phyloP scores from a whole-genome alignment of 2,113 vertebrate genomes.

The Istiophorus platypterus region DNA sequence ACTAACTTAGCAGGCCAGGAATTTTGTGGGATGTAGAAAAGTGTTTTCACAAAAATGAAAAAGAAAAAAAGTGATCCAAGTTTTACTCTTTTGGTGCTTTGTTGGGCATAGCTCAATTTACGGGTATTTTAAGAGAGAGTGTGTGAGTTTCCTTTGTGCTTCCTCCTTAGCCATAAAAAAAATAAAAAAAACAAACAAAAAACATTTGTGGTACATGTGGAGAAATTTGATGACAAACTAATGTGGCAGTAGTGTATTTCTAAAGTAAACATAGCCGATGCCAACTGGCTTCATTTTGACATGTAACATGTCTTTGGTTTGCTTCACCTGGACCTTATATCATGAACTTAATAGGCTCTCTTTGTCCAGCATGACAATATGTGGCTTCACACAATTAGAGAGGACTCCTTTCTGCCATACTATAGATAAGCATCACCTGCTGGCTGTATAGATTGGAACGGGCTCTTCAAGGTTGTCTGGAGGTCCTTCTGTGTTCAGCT shows the following conservation, averaged over 20 bases:
- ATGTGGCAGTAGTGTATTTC: not conserved
- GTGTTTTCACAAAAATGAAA: slow-evolving; percentile 17
- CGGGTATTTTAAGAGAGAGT: slow-evolving; percentile 12
- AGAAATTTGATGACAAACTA: slow-evolving; percentile 25
- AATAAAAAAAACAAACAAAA: too few species aligned
- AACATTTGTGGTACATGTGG: not conserved
- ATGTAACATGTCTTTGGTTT: slow-evolving; percentile 44
- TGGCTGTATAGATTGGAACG: slow-evolving; percentile 80
- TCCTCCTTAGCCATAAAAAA: not conserved
- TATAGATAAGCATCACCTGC: slow-evolving; percentile 82
- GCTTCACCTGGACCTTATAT: slow-evolving; percentile 67
- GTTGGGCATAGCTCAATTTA: slow-evolving; percentile 17
- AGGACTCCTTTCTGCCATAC: slow-evolving; percentile 69
- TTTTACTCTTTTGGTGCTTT: slow-evolving; percentile 28
- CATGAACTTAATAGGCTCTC: slow-evolving; percentile 75
- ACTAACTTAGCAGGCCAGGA: slow-evolving; percentile 38
- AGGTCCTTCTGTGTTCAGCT: slow-evolving; percentile 76
- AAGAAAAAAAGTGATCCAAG: slow-evolving; percentile 8
- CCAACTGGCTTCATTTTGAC: slow-evolving; percentile 44
- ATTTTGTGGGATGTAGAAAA: slow-evolving; percentile 41
- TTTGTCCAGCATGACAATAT: slow-evolving; percentile 81
- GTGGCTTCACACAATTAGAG: slow-evolving; percentile 81
- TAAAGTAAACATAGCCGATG: slow-evolving; percentile 19
- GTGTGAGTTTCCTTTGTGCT: not conserved
- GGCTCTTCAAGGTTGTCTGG: slow-evolving; percentile 82